phyloP scores from a whole-genome alignment of 2,113 vertebrate genomes.

The Pachycephala philippinensis region DNA sequence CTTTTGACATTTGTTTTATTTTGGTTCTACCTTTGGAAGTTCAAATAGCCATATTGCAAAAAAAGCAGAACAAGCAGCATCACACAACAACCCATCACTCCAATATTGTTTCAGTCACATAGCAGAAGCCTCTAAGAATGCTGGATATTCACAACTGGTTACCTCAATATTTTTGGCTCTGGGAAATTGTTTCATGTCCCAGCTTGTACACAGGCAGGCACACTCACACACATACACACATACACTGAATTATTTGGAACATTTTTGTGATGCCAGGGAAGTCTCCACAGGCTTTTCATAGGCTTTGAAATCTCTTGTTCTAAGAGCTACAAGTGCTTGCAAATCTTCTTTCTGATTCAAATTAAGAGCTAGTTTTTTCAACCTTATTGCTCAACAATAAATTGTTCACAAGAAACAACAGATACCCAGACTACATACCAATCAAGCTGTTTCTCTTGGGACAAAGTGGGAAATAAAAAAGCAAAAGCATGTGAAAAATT shows the following conservation, averaged over 20 bases:
- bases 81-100: neutral
- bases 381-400: slow-evolving; percentile 5
- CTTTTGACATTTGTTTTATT: neutral
- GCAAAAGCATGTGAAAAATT: neutral
- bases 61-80: neutral
- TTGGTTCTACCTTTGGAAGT: neutral
- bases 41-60: neutral
- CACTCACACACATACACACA: neutral
- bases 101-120: neutral
- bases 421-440: neutral
- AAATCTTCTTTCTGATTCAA: slow-evolving; percentile 13
- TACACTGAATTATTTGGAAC: neutral
- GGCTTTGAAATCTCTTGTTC: neutral
- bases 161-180: neutral
- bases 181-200: neutral
- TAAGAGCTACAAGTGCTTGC: neutral
- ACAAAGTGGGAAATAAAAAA: slow-evolving; percentile 4
- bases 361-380: neutral
- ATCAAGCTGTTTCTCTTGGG: neutral
- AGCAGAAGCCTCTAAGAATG: neutral
- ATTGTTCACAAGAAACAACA: neutral
- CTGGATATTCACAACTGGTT: neutral
- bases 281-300: neutral
- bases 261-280: neutral
- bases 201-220: neutral